A percentile compares a stretch with the other conserved stretches of the same genome.
Conservation (phyloP, 2,888 invertebrate genomes). For the Habroteleia sp. region DNA sequence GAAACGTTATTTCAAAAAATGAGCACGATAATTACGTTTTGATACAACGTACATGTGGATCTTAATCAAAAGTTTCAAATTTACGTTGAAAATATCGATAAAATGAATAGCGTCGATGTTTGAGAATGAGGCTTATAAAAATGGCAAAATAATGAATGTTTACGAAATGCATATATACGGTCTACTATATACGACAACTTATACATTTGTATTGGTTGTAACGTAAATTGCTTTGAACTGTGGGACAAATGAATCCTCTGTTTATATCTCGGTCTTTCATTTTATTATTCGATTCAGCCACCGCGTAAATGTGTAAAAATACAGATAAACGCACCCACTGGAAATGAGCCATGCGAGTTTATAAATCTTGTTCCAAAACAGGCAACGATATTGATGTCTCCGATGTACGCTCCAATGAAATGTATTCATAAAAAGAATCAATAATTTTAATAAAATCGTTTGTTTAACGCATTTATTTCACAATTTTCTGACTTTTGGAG, state of each 20-base stretch:
- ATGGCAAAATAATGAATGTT: not conserved
- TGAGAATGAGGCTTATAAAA: too few species aligned
- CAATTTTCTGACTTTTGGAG: slow-evolving; percentile 27
- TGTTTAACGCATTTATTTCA: slow-evolving; percentile 29
- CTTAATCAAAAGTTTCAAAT: too few species aligned
- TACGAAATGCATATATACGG: not conserved
- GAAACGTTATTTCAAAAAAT: too few species aligned
- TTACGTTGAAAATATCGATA: too few species aligned
- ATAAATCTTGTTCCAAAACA: slow-evolving; percentile 47
- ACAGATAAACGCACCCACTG: slow-evolving; percentile 48
- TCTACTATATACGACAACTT: slow-evolving; percentile 2
- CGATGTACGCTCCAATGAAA: slow-evolving; percentile 34
- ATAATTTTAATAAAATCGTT: slow-evolving; percentile 46
- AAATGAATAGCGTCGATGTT: too few species aligned
- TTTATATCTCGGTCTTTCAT: slow-evolving; percentile 27
- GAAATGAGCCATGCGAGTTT: slow-evolving; percentile 55
- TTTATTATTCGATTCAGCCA: slow-evolving; percentile 36
- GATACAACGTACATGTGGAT: too few species aligned
- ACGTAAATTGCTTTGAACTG: slow-evolving; percentile 28
- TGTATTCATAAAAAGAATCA: slow-evolving; percentile 38
- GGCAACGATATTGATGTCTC: slow-evolving; percentile 42
- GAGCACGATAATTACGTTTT: too few species aligned
- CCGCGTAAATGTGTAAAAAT: slow-evolving; percentile 40
- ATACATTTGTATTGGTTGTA: slow-evolving; percentile 3
- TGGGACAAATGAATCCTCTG: slow-evolving; percentile 6